Evolutionary conservation across 2,888 invertebrate species (phyloP), one percentile per base, ranked within the genome.

Genomic region (Myopa tessellatipennis): DNA sequence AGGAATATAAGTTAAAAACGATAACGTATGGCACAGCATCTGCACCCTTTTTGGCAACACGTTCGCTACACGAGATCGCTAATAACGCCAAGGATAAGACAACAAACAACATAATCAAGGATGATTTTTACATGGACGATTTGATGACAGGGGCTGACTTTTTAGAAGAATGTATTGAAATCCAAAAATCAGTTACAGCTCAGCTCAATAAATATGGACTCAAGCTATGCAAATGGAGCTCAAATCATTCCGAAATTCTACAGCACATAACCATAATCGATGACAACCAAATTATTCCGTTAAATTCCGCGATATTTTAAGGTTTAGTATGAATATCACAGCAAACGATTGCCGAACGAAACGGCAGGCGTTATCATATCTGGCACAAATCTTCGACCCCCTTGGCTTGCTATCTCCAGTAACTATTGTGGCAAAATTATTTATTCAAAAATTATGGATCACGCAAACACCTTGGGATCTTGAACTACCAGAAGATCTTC

Each of bases 1-100:
- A 52, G 26, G 73, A 79, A 14, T 82, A 77, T 52, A 70, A 76
- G 14, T 55, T 83, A 26, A 80, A 36, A 14, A 67, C 67, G 3
- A 38, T 67, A 4, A 80, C 81, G 1, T 83, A 80, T 78, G 83
- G 83, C 16, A 77, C 76, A 7, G 68, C 79, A 7, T 55, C 78
- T 5, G 78, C 83, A 10, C 81, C 82, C 52, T 67, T 67, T 36
- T 67, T 67, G 36, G 67, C 67, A 4, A 38, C 40, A 67, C 67
- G 67, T 14, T 38, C 67, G 16, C 67, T 67, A 36, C 36, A 67
- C 67, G 67, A 67, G 40, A 67, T 67, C 40, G 67, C 67, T 60
- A 70, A 38, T 36, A 73, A 80, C 16, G 78, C 82, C 68, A 34
- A 67, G 40, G 74, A 71, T 18, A 69, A 73, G 45, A 61, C 34